Evolutionary conservation across 2,888 invertebrate genomes (phyloP), one percentile per base, ranked within the genome.

Genomic region (Dolomedes plantarius): DNA sequence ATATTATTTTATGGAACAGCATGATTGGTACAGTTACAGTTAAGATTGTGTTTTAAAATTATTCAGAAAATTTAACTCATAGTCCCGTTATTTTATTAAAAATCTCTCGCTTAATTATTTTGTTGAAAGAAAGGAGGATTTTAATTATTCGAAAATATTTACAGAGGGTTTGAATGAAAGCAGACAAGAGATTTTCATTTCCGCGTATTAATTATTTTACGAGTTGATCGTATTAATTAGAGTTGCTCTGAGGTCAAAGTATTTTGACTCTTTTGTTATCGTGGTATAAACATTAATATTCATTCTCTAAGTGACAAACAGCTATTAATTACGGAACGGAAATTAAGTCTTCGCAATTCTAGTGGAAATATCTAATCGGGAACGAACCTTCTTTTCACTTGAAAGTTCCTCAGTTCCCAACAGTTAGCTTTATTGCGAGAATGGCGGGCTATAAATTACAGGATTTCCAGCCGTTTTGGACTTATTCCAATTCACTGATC

Each of bases 241-340:
- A 76, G 67, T 67, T 32, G 32, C 72, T 36, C 72, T 65, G 71
- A 77, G 68, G 83, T 85, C 77, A 85, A 85, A 85, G 72, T 56
- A 85, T 85, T 83, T 85, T 73, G 73, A 76, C 73, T 85, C 83
- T 68, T 77, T 85, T 78, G 83, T 78, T 73, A 73, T 39, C 56
- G 67, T 67, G 31, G 39, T 29, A 41, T 65, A 50, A 67, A 68
- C 32, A 85, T 77, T 85, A 77, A 85, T 77, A 78, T 77, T 77
- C 77, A 77, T 85, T 85, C 67, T 62, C 72, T 39, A 31, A 73
- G 77, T 77, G 83, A 72, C 77, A 85, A 77, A 77, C 39, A 31
- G 56, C 76, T 77, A 85, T 85, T 85, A 85, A 85, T 85, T 85
- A 76, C 68, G 72, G 27, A 77, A 67, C 83, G 73, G 83, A 85